Conservation (phyloP, 2,797 vertebrate genomes). For the Numenius phaeopus region DNA sequence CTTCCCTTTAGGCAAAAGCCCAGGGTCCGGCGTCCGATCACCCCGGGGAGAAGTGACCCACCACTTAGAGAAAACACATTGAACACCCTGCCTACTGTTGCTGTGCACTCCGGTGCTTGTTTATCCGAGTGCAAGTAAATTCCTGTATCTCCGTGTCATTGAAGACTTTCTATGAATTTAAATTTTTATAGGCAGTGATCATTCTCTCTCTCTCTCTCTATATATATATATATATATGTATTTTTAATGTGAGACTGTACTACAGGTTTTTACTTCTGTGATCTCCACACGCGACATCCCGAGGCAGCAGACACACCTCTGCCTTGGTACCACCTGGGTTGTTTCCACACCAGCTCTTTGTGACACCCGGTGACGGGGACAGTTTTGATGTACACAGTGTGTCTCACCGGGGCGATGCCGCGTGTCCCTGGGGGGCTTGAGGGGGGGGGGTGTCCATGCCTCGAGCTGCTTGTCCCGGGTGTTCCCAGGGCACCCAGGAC, state of each 20-base stretch:
- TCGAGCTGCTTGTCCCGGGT: background rate
- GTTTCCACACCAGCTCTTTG: fast-evolving
- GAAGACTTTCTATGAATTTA: background rate
- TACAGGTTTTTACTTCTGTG: background rate
- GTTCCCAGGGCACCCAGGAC: background rate
- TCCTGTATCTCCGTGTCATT: background rate
- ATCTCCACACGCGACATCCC: fast-evolving
- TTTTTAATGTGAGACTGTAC: slow-evolving; percentile 5
- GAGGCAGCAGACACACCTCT: fast-evolving
- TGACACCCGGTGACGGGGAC: fast-evolving
- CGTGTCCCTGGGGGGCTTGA: background rate
- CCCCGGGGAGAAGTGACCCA: background rate
- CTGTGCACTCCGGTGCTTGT: background rate
- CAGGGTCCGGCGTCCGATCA: background rate
- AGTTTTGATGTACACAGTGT: background rate
- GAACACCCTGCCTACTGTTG: fast-evolving
- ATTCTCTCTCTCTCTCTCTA: slow-evolving; percentile 11
- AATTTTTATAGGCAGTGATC: slow-evolving; percentile 50
- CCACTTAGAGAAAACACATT: fast-evolving
- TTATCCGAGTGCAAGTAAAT: background rate
- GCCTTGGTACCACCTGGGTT: fast-evolving
- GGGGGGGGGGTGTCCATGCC: background rate
- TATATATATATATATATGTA: background rate
- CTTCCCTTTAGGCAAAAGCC: slow-evolving; percentile 18
- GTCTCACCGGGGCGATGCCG: background rate